Conservation (phyloP, 2,888 invertebrate genomes). For the Apodemia hepburni region DNA sequence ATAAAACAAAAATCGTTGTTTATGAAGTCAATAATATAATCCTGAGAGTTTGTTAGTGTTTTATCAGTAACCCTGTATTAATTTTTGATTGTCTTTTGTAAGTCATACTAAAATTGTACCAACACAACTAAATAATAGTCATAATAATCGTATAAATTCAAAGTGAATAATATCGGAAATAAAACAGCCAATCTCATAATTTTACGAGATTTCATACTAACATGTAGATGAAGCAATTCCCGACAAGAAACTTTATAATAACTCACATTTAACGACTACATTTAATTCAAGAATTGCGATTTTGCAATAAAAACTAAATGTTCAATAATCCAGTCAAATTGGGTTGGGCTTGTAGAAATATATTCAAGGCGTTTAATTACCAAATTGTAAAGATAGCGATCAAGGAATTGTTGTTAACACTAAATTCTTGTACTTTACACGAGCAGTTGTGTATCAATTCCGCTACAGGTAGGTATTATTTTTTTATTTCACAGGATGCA, state of each 20-base stretch:
- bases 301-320: conserved; percentile 10
- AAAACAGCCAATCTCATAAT: background rate
- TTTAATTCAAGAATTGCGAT: background rate
- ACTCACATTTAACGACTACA: conserved; percentile 7
- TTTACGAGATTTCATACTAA: conserved; percentile 1
- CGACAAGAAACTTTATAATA: background rate
- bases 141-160: background rate
- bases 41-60: no score
- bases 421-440: conserved; percentile 49
- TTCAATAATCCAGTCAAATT: conserved; percentile 5
- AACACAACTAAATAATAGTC: background rate
- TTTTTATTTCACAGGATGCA: no score
- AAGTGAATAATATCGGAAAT: conserved; percentile 3
- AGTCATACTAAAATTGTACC: background rate
- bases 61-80: no score
- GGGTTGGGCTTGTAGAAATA: conserved; percentile 24
- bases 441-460: conserved; percentile 35
- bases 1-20: no score
- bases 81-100: no score
- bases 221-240: conserved; percentile 1
- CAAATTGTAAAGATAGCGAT: conserved; percentile 38
- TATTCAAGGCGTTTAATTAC: conserved; percentile 34
- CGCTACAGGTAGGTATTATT: background rate
- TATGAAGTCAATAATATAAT: no score
- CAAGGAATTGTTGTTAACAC: conserved; percentile 37